Conservation (phyloP, 2,797 vertebrate species). For the Darevskia nairensis region DNA sequence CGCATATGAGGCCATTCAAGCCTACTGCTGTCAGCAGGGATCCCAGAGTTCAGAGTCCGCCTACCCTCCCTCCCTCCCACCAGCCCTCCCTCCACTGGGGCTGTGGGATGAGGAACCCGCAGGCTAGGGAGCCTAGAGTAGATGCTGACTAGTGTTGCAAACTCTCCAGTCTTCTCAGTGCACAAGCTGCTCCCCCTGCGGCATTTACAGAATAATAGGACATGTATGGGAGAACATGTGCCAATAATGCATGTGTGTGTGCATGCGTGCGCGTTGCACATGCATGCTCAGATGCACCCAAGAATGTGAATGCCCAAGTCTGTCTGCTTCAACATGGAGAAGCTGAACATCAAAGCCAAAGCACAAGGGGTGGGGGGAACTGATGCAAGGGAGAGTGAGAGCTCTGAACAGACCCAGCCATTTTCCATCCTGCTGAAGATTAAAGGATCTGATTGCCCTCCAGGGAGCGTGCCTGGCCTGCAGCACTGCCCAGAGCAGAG, state of each 20-base stretch:
- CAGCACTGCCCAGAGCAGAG: neutral
- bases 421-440: slow-evolving; percentile 8
- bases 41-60: slow-evolving; percentile 19
- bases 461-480: neutral
- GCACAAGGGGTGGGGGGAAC: neutral
- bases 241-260: neutral
- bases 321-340: neutral
- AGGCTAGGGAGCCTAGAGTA: slow-evolving; percentile 3
- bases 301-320: neutral
- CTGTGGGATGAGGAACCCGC: slow-evolving; percentile 38
- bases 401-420: neutral
- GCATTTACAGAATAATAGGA: too few species aligned
- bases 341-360: slow-evolving; percentile 17
- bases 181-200: too few species aligned
- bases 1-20: slow-evolving; percentile 42
- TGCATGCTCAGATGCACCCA: neutral
- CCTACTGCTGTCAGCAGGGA: slow-evolving; percentile 43
- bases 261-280: neutral
- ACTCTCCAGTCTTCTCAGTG: too few species aligned
- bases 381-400: neutral
- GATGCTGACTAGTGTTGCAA: neutral
- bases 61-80: neutral
- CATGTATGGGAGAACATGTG: too few species aligned
- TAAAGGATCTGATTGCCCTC: slow-evolving; percentile 5
- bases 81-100: slow-evolving; percentile 31